Conservation (phyloP, 2,888 invertebrate genomes). For the Megamerina dolium region DNA sequence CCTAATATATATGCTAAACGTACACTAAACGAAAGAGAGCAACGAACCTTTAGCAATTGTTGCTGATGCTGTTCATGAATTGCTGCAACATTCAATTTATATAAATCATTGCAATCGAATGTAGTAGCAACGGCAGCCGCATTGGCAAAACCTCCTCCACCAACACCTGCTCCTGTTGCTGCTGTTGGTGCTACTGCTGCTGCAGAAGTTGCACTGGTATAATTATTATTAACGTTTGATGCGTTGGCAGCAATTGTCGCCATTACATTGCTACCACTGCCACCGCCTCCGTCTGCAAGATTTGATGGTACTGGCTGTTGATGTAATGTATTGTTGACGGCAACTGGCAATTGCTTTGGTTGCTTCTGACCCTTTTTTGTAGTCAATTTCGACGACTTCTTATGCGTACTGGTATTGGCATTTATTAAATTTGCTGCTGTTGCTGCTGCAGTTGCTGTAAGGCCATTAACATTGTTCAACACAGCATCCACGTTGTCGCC, state of each 20-base stretch:
- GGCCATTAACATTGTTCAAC: slow-evolving; percentile 21
- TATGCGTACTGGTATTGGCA: slow-evolving; percentile 36
- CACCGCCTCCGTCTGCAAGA: slow-evolving; percentile 3
- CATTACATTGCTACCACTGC: slow-evolving; percentile 32
- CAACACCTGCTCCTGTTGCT: no score
- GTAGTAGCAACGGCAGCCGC: slow-evolving; percentile 12
- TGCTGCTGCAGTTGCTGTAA: slow-evolving; percentile 22
- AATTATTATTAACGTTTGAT: slow-evolving; percentile 28
- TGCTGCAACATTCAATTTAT: slow-evolving; percentile 26
- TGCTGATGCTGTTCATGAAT: slow-evolving; percentile 35
- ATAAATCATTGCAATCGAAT: slow-evolving; percentile 21
- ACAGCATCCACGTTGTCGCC: slow-evolving; percentile 29
- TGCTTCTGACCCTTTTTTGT: slow-evolving; percentile 42
- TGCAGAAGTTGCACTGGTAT: slow-evolving; percentile 13
- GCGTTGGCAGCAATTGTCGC: slow-evolving; percentile 30
- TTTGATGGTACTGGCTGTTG: slow-evolving; percentile 11
- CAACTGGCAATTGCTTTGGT: slow-evolving; percentile 37
- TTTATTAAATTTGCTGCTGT: neutral
- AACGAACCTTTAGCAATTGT: slow-evolving; percentile 41
- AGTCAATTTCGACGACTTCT: slow-evolving; percentile 32
- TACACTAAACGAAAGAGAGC: no score
- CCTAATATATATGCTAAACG: no score
- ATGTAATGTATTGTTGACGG: slow-evolving; percentile 7
- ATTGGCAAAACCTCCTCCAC: no score
- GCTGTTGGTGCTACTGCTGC: slow-evolving; percentile 20